Conservation (phyloP, 2,113 vertebrate species). For the Notarius quadriscutis region DNA sequence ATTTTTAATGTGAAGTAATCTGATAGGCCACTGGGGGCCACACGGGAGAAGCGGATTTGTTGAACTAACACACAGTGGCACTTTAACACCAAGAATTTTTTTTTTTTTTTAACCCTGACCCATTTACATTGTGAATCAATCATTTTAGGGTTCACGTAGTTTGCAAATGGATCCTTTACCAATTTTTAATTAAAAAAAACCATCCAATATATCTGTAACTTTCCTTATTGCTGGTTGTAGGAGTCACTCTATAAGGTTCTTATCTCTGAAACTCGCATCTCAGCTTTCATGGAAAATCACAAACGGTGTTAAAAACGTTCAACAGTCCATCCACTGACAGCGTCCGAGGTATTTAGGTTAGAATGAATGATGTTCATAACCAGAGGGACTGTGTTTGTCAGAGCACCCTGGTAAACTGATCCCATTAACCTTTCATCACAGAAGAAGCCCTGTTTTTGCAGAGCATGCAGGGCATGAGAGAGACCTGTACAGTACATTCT, state of each 20-base stretch:
- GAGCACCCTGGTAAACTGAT: constrained; percentile 62
- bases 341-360: neutral
- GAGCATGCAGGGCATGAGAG: constrained; percentile 45
- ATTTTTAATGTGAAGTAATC: constrained; percentile 70
- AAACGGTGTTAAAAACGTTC: neutral
- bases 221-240: neutral
- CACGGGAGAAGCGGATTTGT: constrained; percentile 61
- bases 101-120: neutral
- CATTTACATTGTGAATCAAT: constrained; percentile 8
- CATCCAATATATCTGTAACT: neutral
- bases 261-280: neutral
- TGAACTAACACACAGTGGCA: constrained; percentile 41
- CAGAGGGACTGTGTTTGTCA: constrained; percentile 61
- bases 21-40: constrained; percentile 57
- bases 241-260: neutral
- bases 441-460: constrained; percentile 61
- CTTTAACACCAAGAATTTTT: too few species aligned
- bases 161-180: neutral
- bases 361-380: constrained; percentile 53
- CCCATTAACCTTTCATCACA: constrained; percentile 61
- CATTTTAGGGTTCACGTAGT: neutral
- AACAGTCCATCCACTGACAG: neutral
- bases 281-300: neutral
- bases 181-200: neutral
- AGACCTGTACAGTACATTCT: constrained; percentile 29